These are phyloP conservation scores for Malurus melanocephalus DNA, from an alignment of 2,113 vertebrate species.

Conservation along the genomic window DNA sequence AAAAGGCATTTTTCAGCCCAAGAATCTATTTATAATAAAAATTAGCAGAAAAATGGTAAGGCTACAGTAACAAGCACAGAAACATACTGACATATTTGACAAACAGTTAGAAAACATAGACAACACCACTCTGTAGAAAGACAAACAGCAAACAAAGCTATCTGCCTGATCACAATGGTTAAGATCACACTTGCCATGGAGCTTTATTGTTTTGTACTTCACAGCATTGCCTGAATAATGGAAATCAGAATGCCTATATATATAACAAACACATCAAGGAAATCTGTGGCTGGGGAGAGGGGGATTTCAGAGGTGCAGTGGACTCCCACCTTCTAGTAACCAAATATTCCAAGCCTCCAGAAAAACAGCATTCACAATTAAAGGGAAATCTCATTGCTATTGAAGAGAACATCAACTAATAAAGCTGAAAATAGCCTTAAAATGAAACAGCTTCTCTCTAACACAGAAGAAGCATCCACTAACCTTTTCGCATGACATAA, in stretches of 20 bases:
- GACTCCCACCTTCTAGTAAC: not conserved
- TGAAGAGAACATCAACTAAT: not conserved
- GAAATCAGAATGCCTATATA: not conserved
- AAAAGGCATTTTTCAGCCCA: not conserved
- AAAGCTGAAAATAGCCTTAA: not conserved
- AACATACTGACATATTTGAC: not conserved
- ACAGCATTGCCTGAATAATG: not conserved
- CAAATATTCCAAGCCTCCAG: not conserved
- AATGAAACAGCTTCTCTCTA: not conserved
- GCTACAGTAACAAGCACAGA: not conserved
- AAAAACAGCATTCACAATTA: not conserved
- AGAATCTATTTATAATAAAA: not conserved
- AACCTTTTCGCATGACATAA: slow-evolving; percentile 98
- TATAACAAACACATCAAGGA: not conserved
- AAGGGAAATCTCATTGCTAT: not conserved
- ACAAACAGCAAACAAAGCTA: not conserved
- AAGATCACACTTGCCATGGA: not conserved
- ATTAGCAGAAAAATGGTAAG: not conserved
- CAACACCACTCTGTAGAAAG: not conserved
- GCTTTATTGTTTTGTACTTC: not conserved
- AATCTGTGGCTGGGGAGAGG: not conserved
- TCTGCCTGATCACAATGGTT: not conserved
- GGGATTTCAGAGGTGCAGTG: not conserved
- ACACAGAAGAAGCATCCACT: not conserved
- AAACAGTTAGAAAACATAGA: not conserved